These are phyloP conservation scores for Copidosoma aretas DNA, from an alignment of 2,888 invertebrate species.

Conservation along the genomic window DNA sequence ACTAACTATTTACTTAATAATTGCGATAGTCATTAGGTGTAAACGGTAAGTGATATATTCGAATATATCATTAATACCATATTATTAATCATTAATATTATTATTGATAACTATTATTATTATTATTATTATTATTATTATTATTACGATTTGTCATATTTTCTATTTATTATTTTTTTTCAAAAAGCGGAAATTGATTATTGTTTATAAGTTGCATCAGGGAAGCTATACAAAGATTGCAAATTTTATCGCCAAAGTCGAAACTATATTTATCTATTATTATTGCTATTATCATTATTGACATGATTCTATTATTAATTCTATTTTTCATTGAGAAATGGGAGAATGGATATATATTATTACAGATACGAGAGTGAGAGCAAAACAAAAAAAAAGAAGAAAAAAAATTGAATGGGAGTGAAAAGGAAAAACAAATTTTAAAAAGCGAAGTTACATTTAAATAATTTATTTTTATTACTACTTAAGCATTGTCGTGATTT, in stretches of 20 bases:
- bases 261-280: constrained; percentile 30
- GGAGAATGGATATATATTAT: constrained; percentile 39
- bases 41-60: constrained; percentile 32
- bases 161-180: constrained; percentile 19
- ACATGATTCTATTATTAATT: constrained; percentile 44
- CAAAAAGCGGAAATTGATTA: constrained; percentile 23
- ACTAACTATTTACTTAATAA: constrained; percentile 42
- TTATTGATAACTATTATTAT: constrained; percentile 35
- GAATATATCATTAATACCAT: constrained; percentile 34
- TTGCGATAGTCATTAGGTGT: constrained; percentile 37
- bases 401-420: constrained; percentile 3
- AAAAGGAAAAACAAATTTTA: constrained; percentile 21
- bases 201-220: constrained; percentile 37
- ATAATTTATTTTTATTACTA: constrained; percentile 49
- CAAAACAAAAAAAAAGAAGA: constrained; percentile 13
- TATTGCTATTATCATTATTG: constrained; percentile 41
- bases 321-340: constrained; percentile 49
- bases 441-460: constrained; percentile 41
- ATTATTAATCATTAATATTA: constrained; percentile 12
- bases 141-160: constrained; percentile 16
- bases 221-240: constrained; percentile 26
- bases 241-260: constrained; percentile 40
- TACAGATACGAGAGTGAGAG: constrained; percentile 25
- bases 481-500: constrained; percentile 45
- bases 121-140: constrained; percentile 29